Evolutionary conservation across 2,797 vertebrate genomes (phyloP).

Genomic region (Anguilla anguilla): DNA sequence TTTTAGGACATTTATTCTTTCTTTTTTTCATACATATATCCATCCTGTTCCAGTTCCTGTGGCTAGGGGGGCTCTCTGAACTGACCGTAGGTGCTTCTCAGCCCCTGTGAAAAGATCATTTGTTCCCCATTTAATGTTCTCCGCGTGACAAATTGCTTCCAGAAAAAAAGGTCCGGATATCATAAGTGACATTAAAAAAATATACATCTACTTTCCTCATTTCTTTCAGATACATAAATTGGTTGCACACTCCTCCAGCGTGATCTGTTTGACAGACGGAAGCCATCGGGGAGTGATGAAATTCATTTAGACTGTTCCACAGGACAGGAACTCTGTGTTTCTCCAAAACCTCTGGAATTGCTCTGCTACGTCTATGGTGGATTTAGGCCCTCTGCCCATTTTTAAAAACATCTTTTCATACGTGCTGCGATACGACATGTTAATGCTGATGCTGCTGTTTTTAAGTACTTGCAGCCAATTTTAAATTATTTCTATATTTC

Average conservation of each 20-base stretch:
- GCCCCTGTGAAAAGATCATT: slow-evolving; percentile 81
- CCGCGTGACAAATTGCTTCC: slow-evolving; percentile 82
- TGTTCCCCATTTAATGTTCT: slow-evolving; percentile 77
- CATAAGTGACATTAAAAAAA: slow-evolving; percentile 66
- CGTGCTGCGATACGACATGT: not conserved
- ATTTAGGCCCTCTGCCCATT: not conserved
- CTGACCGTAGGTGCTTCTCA: slow-evolving; percentile 74
- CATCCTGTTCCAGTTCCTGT: not conserved
- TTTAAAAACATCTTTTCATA: not conserved
- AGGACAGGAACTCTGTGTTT: not conserved
- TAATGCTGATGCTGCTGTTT: not conserved
- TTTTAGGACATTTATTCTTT: slow-evolving; percentile 43
- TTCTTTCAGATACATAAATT: slow-evolving; percentile 64
- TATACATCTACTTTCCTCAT: slow-evolving; percentile 60
- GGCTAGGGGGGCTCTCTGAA: slow-evolving; percentile 52
- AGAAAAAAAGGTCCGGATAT: slow-evolving; percentile 73
- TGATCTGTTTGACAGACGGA: not conserved
- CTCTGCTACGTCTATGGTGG: not conserved
- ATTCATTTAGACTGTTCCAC: not conserved
- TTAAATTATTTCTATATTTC: not conserved
- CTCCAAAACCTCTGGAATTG: not conserved
- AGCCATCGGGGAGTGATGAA: not conserved
- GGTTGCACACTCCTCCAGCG: slow-evolving; percentile 35
- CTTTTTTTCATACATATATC: too few relatives aligned
- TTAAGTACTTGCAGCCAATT: not conserved